Percentiles rank a stretch among this genome's conserved stretches.
These are phyloP conservation scores for Drosophila stalkeri DNA, from an alignment of 2,888 invertebrate species.

Conservation along the genomic window DNA sequence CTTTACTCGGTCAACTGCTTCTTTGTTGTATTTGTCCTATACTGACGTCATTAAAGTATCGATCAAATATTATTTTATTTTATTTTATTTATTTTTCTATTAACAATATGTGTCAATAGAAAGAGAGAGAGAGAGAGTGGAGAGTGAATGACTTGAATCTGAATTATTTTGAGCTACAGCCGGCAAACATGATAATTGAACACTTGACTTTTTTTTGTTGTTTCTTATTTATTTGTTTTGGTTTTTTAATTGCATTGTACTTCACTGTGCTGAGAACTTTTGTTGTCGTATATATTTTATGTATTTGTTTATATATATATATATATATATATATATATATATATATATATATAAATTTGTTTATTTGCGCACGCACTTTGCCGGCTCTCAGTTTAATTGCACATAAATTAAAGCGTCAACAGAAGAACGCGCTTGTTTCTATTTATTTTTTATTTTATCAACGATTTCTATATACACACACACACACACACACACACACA, in stretches of 20 bases:
- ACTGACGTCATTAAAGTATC: conserved; percentile 5
- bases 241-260: conserved; percentile 34
- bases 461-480: conserved; percentile 24
- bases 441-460: conserved; percentile 42
- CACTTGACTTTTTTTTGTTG: conserved; percentile 27
- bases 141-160: not conserved
- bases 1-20: not conserved
- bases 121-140: not conserved
- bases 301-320: conserved; percentile 15
- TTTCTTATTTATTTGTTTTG: conserved; percentile 24
- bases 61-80: not conserved
- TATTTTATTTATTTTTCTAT: too few relatives aligned
- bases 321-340: not conserved
- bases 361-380: conserved; percentile 33
- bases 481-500: not conserved
- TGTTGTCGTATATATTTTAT: conserved; percentile 20
- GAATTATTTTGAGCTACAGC: conserved; percentile 19
- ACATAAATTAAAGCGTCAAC: conserved; percentile 62
- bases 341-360: not conserved
- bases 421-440: conserved; percentile 38
- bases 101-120: conserved; percentile 14
- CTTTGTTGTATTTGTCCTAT: conserved; percentile 3
- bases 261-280: conserved; percentile 33
- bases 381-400: conserved; percentile 50
- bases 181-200: conserved; percentile 37